These are phyloP conservation scores for Notospermus geniculatus DNA, from an alignment of 1,140 invertebrate species.

Conservation along the genomic window DNA sequence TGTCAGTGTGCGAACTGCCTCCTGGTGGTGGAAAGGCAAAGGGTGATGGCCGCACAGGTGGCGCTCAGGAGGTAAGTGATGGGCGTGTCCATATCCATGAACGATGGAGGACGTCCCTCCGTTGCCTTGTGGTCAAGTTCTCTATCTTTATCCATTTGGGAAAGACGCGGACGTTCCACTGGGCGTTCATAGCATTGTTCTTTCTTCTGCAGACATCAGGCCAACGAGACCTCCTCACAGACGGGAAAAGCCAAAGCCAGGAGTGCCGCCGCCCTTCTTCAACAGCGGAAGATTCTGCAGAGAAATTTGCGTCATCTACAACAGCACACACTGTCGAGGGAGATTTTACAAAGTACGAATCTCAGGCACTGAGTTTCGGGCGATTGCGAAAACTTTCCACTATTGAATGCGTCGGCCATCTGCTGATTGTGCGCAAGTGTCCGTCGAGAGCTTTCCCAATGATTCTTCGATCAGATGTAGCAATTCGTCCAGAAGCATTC, in stretches of 20 bases:
- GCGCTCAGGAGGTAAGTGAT: conserved; percentile 42
- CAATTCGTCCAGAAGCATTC: too few relatives aligned
- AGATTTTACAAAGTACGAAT: conserved; percentile 48
- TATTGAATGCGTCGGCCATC: too few relatives aligned
- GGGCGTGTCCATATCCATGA: too few relatives aligned
- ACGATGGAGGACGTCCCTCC: background rate
- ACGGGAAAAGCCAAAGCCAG: conserved; percentile 38
- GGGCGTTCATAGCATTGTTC: background rate
- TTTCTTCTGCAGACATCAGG: conserved; percentile 41
- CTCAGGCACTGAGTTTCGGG: too few relatives aligned
- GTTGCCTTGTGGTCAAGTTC: background rate
- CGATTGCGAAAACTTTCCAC: background rate
- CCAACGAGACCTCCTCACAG: conserved; percentile 29
- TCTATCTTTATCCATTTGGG: too few relatives aligned
- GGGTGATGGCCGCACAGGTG: conserved; percentile 97
- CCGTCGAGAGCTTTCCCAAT: too few relatives aligned
- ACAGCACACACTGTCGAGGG: conserved; percentile 49
- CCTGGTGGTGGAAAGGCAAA: conserved; percentile 88
- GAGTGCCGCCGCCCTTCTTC: conserved; percentile 47
- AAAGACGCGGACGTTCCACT: too few relatives aligned
- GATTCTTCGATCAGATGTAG: too few relatives aligned
- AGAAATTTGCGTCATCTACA: conserved; percentile 54
- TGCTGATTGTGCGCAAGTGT: too few relatives aligned
- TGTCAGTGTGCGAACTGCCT: conserved; percentile 96
- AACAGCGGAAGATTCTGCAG: conserved; percentile 56